Conservation (phyloP, 1,140 invertebrate species). For the Lutraria rhynchaena region DNA sequence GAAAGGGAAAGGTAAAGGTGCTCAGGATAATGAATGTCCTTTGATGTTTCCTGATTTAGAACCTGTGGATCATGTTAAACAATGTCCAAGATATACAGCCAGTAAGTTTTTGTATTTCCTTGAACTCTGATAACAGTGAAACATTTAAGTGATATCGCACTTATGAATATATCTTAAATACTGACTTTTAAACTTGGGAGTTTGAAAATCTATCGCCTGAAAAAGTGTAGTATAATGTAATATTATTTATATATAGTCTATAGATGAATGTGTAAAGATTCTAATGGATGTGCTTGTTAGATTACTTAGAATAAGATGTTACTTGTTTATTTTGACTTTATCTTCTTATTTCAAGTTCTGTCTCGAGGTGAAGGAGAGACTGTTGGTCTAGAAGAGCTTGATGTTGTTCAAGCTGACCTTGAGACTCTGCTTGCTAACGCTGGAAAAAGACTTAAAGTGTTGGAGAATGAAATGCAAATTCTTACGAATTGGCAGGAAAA, state of each 20-base stretch:
- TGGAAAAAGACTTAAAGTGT: conserved; percentile 88
- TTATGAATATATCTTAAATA: too few species aligned
- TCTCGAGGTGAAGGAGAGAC: conserved; percentile 85
- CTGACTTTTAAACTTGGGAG: too few species aligned
- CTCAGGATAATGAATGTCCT: conserved; percentile 77
- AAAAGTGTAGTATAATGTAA: too few species aligned
- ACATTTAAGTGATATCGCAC: too few species aligned
- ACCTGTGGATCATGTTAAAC: conserved; percentile 79
- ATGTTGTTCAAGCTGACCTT: conserved; percentile 92
- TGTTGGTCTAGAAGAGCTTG: conserved; percentile 90
- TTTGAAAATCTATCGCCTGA: too few species aligned
- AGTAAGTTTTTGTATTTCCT: conserved; percentile 68
- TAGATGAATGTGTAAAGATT: too few species aligned
- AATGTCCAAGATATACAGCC: conserved; percentile 79
- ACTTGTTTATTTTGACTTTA: too few species aligned
- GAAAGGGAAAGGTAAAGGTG: conserved; percentile 73
- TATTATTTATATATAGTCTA: too few species aligned
- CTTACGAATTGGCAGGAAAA: conserved; percentile 81
- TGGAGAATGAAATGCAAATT: conserved; percentile 87
- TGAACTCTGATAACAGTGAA: too few species aligned
- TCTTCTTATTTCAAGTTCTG: conserved; percentile 82
- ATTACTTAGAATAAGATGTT: too few species aligned
- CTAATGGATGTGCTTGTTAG: too few species aligned
- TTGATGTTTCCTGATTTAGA: conserved; percentile 81
- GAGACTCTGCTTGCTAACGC: conserved; percentile 92